Percentiles rank a stretch among this genome's conserved stretches.
Evolutionary conservation across 2,797 vertebrate genomes (phyloP).

Genomic region (Rhynchotus rufescens): DNA sequence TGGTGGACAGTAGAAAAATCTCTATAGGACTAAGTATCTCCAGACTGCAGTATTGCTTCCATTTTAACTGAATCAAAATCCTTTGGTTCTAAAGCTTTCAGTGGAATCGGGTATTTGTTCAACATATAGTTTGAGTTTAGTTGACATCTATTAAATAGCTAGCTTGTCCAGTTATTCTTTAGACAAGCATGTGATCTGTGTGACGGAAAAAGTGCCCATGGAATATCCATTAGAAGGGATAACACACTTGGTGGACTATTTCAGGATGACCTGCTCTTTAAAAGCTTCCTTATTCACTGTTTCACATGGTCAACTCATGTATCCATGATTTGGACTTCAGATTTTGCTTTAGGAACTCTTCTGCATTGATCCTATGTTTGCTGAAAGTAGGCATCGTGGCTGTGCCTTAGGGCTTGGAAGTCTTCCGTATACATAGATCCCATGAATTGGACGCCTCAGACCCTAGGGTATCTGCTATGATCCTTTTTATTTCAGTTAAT

Average conservation of each 20-base stretch:
- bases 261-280: background rate
- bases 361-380: accelerated
- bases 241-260: background rate
- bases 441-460: background rate
- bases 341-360: background rate
- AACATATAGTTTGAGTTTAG: background rate
- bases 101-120: background rate
- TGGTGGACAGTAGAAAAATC: background rate
- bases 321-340: background rate
- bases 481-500: background rate
- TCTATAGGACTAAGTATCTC: background rate
- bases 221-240: background rate
- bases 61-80: conserved; percentile 6
- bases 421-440: background rate
- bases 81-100: background rate
- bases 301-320: background rate
- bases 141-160: background rate
- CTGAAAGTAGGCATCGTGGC: background rate
- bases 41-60: background rate
- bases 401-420: background rate
- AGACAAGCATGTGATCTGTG: accelerated
- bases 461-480: background rate
- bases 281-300: background rate
- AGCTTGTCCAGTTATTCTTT: background rate
- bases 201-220: background rate